Conservation (phyloP, 2,113 vertebrate species). For the Sphaerodactylus townsendi region DNA sequence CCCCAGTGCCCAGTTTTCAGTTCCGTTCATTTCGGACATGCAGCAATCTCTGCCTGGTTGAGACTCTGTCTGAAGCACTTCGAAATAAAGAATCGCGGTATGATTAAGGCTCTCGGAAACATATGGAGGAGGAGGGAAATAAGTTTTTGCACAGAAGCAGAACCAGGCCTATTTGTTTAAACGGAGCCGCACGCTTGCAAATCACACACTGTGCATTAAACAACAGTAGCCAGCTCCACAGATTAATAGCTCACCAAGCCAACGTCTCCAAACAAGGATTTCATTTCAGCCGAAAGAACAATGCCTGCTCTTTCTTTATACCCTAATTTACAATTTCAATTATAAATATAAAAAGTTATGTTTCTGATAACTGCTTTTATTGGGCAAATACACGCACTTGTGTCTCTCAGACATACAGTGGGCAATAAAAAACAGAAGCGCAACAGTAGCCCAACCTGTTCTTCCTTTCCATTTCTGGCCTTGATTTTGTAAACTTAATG, state of each 20-base stretch:
- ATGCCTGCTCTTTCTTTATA: conserved; percentile 52
- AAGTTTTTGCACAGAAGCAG: conserved; percentile 24
- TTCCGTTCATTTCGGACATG: background rate
- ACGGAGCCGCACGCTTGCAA: conserved; percentile 43
- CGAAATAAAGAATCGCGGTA: background rate
- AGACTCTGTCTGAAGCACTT: background rate
- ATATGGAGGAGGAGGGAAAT: conserved; percentile 1
- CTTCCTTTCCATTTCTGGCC: conserved; percentile 24
- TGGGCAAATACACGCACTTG: conserved; percentile 31
- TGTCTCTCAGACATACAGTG: conserved; percentile 5
- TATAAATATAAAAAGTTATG: conserved; percentile 55
- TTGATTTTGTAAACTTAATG: conserved; percentile 21
- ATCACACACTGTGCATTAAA: conserved; percentile 58
- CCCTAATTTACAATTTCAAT: conserved; percentile 64
- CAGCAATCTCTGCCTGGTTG: background rate
- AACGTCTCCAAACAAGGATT: conserved; percentile 67
- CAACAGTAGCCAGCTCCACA: conserved; percentile 62
- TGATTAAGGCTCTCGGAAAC: background rate
- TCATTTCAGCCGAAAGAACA: conserved; percentile 65
- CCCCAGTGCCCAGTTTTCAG: background rate
- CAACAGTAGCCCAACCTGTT: conserved; percentile 7
- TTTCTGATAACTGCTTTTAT: conserved; percentile 57
- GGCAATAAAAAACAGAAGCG: conserved; percentile 46
- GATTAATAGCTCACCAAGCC: conserved; percentile 60
- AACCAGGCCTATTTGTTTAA: conserved; percentile 55